Evolutionary conservation across 2,888 invertebrate genomes (phyloP).

Genomic region (Galerucella nymphaeae): DNA sequence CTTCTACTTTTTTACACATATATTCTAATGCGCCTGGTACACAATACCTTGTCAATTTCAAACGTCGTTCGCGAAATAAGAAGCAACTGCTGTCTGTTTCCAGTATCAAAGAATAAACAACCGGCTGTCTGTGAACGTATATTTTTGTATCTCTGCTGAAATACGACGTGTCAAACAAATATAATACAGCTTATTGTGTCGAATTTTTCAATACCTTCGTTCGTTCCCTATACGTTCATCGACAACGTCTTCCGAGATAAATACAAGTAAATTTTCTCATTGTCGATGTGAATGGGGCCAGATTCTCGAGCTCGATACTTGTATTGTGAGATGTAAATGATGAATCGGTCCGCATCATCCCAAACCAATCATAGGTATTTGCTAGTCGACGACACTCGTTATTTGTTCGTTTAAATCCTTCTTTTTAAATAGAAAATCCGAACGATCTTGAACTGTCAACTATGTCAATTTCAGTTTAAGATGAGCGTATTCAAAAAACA

Average conservation of each 20-base stretch:
- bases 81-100: constrained; percentile 19
- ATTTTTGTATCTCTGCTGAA: constrained; percentile 42
- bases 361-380: constrained; percentile 51
- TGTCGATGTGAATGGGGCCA: constrained; percentile 45
- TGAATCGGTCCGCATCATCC: constrained; percentile 50
- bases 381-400: constrained; percentile 46
- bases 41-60: constrained; percentile 27
- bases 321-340: constrained; percentile 52
- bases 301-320: constrained; percentile 43
- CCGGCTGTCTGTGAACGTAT: constrained; percentile 29
- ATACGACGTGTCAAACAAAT: constrained; percentile 49
- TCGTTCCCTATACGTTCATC: constrained; percentile 24
- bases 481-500: no score
- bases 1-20: no score
- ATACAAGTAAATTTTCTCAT: constrained; percentile 53
- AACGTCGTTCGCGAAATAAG: constrained; percentile 25
- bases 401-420: constrained; percentile 44
- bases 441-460: no score
- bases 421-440: constrained; percentile 26
- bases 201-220: constrained; percentile 47
- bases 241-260: constrained; percentile 42
- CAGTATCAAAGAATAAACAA: constrained; percentile 29
- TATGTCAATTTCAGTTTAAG: no score
- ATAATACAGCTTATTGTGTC: constrained; percentile 44
- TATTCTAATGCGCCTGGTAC: background rate